Evolutionary conservation across 2,113 vertebrate genomes (phyloP), one percentile per base, ranked within the genome.

Genomic region (Dasyornis broadbenti): DNA sequence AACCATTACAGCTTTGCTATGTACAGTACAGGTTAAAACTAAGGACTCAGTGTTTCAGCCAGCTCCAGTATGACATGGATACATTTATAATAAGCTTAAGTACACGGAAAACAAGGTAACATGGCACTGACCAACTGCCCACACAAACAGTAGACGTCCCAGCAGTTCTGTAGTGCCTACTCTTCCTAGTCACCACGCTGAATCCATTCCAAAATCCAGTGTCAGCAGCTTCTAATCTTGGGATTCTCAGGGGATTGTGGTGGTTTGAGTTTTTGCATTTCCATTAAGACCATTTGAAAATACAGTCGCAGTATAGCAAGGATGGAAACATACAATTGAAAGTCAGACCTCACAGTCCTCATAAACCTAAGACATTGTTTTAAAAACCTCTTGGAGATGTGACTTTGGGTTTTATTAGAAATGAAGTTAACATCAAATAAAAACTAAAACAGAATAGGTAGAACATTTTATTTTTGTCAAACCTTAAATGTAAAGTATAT

Each of bases 401-500:
- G 60, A 81, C 64, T 82, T 86, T 54, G 68, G 47, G 15, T 90
- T 94, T 86, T 82, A 86, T 54, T 70, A 92, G 75, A 91, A 95
- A 83, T 18, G 40, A 94, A 95, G 49, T 60, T 78, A 93, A 86
- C 65, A 82, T 77, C 71, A 96, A 93, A 93, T 75, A 90, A 94
- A 93, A 96, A 85, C 89, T 95, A 80, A 94, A 87, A 71, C 79
- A 75, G 68, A 91, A 81, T 26, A 97, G 81, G 72, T 52, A 95
- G 94, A 97, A 95, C 65, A 73, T 92, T 97, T 97, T 96, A 97
- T 95, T 96, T 94, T 49, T 22, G 30, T 94, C 94, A 96, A 91
- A 94, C 68, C 84, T 92, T 94, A 94, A 90, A 88, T 69, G 95
- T 86, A 77, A 96, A 96, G 91, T 93, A 91, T 93, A 92, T 92